Evolutionary conservation across 2,888 invertebrate species (phyloP).

Genomic region (Mellilla xanthometata): DNA sequence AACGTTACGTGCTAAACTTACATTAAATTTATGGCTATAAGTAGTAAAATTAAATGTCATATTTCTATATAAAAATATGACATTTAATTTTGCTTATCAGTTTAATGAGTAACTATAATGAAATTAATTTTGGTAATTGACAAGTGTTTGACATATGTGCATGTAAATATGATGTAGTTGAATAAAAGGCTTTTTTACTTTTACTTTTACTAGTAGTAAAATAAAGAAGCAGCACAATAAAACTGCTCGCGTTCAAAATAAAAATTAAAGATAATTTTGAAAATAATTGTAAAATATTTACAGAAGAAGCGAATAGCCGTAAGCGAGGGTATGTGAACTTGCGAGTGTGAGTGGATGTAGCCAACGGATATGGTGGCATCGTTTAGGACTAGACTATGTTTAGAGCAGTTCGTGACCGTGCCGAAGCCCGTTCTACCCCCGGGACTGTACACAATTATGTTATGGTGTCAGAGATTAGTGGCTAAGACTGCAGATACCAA

Average conservation of each 20-base stretch:
- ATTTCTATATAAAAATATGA: no score
- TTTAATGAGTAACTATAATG: no score
- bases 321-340: slow-evolving; percentile 46
- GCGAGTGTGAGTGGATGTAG: slow-evolving; percentile 57
- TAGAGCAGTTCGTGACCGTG: slow-evolving; percentile 73
- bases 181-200: no score
- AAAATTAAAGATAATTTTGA: slow-evolving; percentile 17
- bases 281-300: slow-evolving; percentile 25
- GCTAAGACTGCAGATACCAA: slow-evolving; percentile 49
- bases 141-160: no score
- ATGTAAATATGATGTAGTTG: no score
- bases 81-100: no score
- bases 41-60: no score
- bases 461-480: slow-evolving; percentile 69
- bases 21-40: no score
- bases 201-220: no score
- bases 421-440: slow-evolving; percentile 60
- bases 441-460: slow-evolving; percentile 69
- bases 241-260: neutral
- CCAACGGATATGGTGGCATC: slow-evolving; percentile 76
- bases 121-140: no score
- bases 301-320: slow-evolving; percentile 10
- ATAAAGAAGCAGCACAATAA: no score
- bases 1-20: no score
- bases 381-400: slow-evolving; percentile 73